These are phyloP conservation scores for Tanytarsus gracilentus DNA, from an alignment of 2,888 invertebrate genomes.

Conservation along the genomic window DNA sequence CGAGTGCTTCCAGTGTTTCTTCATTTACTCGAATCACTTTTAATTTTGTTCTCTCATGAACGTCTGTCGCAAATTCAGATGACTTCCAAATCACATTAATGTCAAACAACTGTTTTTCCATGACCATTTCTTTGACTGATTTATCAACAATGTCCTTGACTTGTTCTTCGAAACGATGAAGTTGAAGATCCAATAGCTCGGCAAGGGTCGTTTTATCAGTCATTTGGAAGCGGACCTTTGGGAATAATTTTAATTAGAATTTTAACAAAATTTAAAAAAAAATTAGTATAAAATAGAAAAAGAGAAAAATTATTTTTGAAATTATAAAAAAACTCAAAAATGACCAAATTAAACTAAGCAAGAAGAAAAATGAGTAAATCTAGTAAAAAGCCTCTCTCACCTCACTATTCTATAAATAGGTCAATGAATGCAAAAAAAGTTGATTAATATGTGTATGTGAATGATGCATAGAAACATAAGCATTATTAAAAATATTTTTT, in stretches of 20 bases:
- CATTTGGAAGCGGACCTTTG: constrained; percentile 54
- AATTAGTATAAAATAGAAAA: neutral
- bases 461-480: neutral
- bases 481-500: neutral
- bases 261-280: no score
- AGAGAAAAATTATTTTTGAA: neutral
- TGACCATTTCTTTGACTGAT: constrained; percentile 96
- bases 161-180: constrained; percentile 91
- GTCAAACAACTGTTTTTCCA: constrained; percentile 91
- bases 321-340: neutral
- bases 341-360: neutral
- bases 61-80: constrained; percentile 88
- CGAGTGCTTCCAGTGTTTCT: constrained; percentile 91
- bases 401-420: constrained; percentile 20
- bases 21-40: constrained; percentile 79
- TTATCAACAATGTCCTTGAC: constrained; percentile 93
- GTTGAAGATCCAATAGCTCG: constrained; percentile 74
- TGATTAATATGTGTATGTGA: neutral
- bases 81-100: constrained; percentile 80
- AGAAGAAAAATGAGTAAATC: neutral
- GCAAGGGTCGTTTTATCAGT: constrained; percentile 77
- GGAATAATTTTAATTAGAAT: neutral
- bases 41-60: constrained; percentile 63
- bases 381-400: neutral
- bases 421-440: constrained; percentile 3